These are phyloP conservation scores for Setophaga petechia DNA, from an alignment of 2,113 vertebrate species.

Conservation along the genomic window DNA sequence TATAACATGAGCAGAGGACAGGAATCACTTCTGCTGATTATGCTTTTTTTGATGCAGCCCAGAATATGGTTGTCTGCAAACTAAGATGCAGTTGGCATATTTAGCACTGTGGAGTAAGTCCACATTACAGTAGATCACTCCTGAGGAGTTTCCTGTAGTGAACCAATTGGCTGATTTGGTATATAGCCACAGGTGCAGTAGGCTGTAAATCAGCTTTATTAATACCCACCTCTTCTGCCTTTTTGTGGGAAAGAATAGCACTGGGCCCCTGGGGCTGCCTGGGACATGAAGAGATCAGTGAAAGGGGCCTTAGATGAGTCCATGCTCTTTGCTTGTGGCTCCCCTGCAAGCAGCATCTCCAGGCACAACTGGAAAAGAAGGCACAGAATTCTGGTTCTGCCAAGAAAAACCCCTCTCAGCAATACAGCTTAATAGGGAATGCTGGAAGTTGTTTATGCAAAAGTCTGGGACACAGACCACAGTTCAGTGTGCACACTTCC, in stretches of 20 bases:
- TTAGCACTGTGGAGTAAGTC: neutral
- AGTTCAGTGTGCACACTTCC: neutral
- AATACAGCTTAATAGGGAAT: neutral
- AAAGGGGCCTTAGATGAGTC: neutral
- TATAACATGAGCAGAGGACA: neutral
- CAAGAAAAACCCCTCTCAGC: neutral
- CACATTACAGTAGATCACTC: neutral
- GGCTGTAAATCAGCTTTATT: neutral
- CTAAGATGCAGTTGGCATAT: neutral
- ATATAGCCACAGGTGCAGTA: neutral
- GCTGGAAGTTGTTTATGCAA: neutral
- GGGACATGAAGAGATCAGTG: neutral
- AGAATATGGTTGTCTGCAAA: neutral
- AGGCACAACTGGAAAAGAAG: neutral
- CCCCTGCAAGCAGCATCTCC: neutral
- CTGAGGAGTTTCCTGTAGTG: neutral
- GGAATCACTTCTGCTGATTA: neutral
- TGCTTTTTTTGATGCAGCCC: neutral
- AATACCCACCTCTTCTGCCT: neutral
- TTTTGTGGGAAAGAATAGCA: neutral
- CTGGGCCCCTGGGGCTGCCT: fast-evolving
- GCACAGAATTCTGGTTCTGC: neutral
- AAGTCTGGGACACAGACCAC: neutral
- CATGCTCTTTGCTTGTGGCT: neutral
- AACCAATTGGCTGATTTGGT: neutral